phyloP scores from a whole-genome alignment of 2,113 vertebrate species.

The Heterocephalus glaber region DNA sequence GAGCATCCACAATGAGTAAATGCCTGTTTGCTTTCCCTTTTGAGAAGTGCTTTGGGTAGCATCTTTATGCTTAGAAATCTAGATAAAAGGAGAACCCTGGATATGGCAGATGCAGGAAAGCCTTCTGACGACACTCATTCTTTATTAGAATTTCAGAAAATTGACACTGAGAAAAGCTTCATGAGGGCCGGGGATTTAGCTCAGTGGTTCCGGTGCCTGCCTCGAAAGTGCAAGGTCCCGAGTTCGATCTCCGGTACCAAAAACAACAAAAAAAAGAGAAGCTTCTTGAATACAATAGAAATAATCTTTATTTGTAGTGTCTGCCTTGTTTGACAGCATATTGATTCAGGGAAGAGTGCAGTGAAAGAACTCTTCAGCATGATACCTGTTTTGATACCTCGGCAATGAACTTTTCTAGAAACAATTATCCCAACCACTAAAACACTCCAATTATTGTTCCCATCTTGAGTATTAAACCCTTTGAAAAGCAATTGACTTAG shows the following conservation, averaged over 20 bases:
- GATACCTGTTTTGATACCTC: slow-evolving; percentile 24
- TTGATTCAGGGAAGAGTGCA: slow-evolving; percentile 58
- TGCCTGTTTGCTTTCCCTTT: background rate
- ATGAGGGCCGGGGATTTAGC: no score
- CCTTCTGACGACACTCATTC: background rate
- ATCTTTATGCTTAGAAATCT: background rate
- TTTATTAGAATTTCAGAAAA: slow-evolving; percentile 36
- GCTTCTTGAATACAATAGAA: slow-evolving; percentile 35
- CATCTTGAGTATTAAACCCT: slow-evolving; percentile 61
- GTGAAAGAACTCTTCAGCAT: background rate
- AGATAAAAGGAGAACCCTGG: background rate
- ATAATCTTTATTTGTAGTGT: slow-evolving; percentile 45
- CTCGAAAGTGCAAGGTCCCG: no score
- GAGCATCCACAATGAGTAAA: background rate
- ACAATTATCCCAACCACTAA: background rate
- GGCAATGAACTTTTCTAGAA: slow-evolving; percentile 40
- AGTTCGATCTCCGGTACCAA: no score
- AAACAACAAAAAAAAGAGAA: no score
- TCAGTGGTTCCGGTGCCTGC: no score
- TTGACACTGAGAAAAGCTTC: slow-evolving; percentile 13
- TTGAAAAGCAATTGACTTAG: slow-evolving; percentile 56
- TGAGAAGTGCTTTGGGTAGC: slow-evolving; percentile 27
- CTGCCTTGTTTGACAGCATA: slow-evolving; percentile 40
- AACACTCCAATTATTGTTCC: background rate
- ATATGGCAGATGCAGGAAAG: background rate